Conservation (phyloP, 1,140 invertebrate genomes). For the Pseudomyrmex sp. region DNA sequence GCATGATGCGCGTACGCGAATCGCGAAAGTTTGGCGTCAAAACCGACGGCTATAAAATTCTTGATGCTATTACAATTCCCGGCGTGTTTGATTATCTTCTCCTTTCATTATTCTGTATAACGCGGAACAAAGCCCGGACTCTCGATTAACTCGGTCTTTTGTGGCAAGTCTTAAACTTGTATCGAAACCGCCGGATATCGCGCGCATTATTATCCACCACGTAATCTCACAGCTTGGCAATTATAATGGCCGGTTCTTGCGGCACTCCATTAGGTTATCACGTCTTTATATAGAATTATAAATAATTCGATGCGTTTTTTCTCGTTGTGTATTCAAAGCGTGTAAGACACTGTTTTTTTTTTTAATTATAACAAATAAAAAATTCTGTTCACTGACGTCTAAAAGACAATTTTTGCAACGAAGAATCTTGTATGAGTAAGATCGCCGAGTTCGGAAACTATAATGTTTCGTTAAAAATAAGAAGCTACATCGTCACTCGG, state of each 20-base stretch:
- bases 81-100: background rate
- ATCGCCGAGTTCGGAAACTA: constrained; percentile 18
- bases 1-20: background rate
- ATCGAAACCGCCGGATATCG: constrained; percentile 21
- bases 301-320: background rate
- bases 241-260: constrained; percentile 4
- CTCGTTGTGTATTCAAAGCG: background rate
- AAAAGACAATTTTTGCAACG: background rate
- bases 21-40: background rate
- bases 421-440: background rate
- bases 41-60: constrained; percentile 1
- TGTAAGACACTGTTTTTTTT: background rate
- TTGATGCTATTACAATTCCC: constrained; percentile 21
- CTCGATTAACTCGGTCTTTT: constrained; percentile 42
- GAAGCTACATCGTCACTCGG: constrained; percentile 1
- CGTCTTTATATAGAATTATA: background rate
- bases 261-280: constrained; percentile 6
- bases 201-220: constrained; percentile 16
- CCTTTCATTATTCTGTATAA: background rate
- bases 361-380: background rate
- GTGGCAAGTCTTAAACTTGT: constrained; percentile 47
- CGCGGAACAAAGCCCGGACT: constrained; percentile 34
- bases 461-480: constrained; percentile 22
- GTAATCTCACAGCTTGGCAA: constrained; percentile 6
- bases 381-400: background rate